A percentile compares a stretch with the other conserved stretches of the same genome.
phyloP scores from a whole-genome alignment of 1,140 invertebrate genomes.

The Drosophila willistoni region DNA sequence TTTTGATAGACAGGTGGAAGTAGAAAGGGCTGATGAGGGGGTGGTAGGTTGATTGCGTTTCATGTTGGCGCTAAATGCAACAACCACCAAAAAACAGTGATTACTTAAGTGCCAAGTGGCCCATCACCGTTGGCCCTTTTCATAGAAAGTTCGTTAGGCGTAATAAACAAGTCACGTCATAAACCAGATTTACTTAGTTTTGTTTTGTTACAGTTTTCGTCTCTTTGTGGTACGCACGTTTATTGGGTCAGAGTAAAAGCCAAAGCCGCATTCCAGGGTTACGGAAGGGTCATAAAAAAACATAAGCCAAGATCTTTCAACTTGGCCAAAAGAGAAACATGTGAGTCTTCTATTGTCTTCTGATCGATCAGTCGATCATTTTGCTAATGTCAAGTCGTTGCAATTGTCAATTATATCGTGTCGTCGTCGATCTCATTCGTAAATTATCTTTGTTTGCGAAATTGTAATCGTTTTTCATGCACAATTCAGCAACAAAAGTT shows the following conservation, averaged over 20 bases:
- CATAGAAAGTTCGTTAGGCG: slow-evolving; percentile 72
- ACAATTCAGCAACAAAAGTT: slow-evolving; percentile 55
- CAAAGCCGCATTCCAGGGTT: slow-evolving; percentile 3
- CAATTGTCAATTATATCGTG: slow-evolving; percentile 60
- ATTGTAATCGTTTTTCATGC: slow-evolving; percentile 72
- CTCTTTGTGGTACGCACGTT: slow-evolving; percentile 58
- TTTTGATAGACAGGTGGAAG: not conserved
- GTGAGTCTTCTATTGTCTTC: not conserved
- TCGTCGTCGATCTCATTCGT: slow-evolving; percentile 74
- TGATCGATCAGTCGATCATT: slow-evolving; percentile 21
- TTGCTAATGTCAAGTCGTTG: slow-evolving; percentile 9
- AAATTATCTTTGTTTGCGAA: slow-evolving; percentile 79
- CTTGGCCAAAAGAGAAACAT: not conserved
- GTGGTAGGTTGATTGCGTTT: not conserved
- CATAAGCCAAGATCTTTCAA: not conserved
- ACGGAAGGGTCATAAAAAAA: slow-evolving; percentile 39
- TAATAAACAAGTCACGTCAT: slow-evolving; percentile 70
- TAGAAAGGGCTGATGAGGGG: not conserved
- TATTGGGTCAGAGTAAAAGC: slow-evolving; percentile 48
- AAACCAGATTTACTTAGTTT: slow-evolving; percentile 58
- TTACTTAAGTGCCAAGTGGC: slow-evolving; percentile 55
- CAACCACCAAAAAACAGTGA: not conserved
- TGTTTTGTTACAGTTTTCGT: slow-evolving; percentile 16
- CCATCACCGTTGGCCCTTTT: slow-evolving; percentile 16
- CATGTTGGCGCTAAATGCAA: slow-evolving; percentile 5